Evolutionary conservation across 1,140 invertebrate genomes (phyloP), one percentile per base, ranked within the genome.

Genomic region (Calosoma granatense): DNA sequence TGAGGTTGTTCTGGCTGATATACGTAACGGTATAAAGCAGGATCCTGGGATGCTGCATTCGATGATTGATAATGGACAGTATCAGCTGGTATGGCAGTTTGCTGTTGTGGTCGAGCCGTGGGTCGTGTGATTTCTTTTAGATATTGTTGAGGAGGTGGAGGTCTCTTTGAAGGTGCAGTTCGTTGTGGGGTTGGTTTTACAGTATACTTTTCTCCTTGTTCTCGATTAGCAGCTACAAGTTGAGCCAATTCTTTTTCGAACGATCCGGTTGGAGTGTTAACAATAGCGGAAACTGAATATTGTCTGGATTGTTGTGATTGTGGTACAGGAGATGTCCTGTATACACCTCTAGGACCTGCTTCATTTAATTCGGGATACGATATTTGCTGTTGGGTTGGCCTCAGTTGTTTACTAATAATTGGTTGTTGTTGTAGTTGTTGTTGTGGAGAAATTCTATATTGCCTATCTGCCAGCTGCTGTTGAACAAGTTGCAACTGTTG

Each of bases 41-140:
- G 9, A 47, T 9, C 9, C 17, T 47, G 41, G 4, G 41, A 3
- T 12, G 41, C 41, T 12, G 41, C 6, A 12, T 47, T 9, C 3
- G 9, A 17, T 4, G 9, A 17, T 47, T 47, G 41, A 17, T 47
- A 47, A 9, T 47, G 41, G 17, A 47, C 17, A 12, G 9, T 9
- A 17, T 3, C 17, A 9, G 41, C 9, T 47, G 9, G 6, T 12
- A 17, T 6, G 9, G 9, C 17, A 47, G 15, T 17, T 12, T 9
- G 6, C 26, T 36, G 26, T 9, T 9, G 6, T 11, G 41, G 41
- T 47, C 41, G 9, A 12, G 6, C 9, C 9, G 15, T 17, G 4
- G 41, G 41, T 47, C 41, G 9, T 47, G 41, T 47, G 17, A 47
- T 47, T 47, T 47, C 41, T 17, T 47, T 47, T 17, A 47, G 17